phyloP scores from a whole-genome alignment of 2,888 invertebrate genomes.

The Drosophila acutilabella region DNA sequence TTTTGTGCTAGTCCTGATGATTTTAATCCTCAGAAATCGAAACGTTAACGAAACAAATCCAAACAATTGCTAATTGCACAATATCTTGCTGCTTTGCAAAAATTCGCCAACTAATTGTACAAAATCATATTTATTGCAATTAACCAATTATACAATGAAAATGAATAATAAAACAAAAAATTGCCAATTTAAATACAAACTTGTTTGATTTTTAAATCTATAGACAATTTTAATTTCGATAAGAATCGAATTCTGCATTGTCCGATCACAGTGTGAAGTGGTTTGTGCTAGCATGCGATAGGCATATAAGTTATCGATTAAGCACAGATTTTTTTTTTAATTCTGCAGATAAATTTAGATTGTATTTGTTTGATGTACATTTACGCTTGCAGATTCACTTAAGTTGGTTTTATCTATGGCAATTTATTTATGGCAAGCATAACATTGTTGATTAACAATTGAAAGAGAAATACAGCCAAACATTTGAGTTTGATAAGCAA shows the following conservation, averaged over 20 bases:
- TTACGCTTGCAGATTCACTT: no score
- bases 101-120: conserved; percentile 72
- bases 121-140: conserved; percentile 67
- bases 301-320: no score
- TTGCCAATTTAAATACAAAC: conserved; percentile 47
- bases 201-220: not conserved
- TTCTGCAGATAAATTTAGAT: no score
- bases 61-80: conserved; percentile 60
- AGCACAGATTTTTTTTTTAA: no score
- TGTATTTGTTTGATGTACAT: no score
- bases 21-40: conserved; percentile 56
- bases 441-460: no score
- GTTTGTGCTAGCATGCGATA: no score
- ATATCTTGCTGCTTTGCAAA: conserved; percentile 62
- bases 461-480: no score
- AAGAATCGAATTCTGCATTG: not conserved
- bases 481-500: not conserved
- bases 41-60: conserved; percentile 44
- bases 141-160: conserved; percentile 61
- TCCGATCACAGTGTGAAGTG: no score
- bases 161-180: conserved; percentile 46
- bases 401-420: no score
- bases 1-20: conserved; percentile 72
- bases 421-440: no score
- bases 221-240: not conserved